phyloP scores from a whole-genome alignment of 2,113 vertebrate genomes.

The Climacteris rufus region DNA sequence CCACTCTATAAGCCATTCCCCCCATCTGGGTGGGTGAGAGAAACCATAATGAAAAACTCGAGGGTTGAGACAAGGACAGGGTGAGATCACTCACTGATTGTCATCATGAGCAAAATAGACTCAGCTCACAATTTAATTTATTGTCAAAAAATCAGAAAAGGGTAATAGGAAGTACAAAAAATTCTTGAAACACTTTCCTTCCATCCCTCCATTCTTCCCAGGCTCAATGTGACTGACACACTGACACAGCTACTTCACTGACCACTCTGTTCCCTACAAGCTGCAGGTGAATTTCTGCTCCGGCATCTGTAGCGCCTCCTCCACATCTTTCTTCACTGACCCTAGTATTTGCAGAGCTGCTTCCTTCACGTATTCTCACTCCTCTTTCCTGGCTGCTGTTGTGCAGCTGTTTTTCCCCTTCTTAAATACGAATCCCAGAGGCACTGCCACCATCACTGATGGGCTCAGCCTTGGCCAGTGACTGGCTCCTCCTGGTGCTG shows the following conservation, averaged over 20 bases:
- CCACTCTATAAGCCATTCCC: background rate
- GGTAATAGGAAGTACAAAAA: background rate
- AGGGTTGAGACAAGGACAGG: background rate
- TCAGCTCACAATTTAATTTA: background rate
- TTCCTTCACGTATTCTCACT: background rate
- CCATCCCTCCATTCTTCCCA: background rate
- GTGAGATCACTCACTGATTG: background rate
- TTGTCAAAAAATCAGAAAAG: background rate
- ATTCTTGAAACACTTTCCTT: background rate
- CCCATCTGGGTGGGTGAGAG: background rate
- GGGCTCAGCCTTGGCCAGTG: fast-evolving
- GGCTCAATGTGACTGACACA: background rate
- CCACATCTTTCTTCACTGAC: background rate
- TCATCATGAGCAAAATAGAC: background rate
- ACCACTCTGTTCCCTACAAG: fast-evolving
- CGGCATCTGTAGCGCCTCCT: background rate
- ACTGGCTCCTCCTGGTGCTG: fast-evolving
- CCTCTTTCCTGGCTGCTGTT: background rate
- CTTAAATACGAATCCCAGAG: background rate
- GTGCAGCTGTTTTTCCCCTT: background rate
- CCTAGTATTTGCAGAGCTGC: background rate
- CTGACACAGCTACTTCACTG: background rate
- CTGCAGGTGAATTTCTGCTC: background rate
- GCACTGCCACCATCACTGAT: fast-evolving
- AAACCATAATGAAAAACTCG: fast-evolving